Base-by-base conservation (phyloP, 2,888 invertebrate species). In the Ischnus inquisitorius region DNA sequence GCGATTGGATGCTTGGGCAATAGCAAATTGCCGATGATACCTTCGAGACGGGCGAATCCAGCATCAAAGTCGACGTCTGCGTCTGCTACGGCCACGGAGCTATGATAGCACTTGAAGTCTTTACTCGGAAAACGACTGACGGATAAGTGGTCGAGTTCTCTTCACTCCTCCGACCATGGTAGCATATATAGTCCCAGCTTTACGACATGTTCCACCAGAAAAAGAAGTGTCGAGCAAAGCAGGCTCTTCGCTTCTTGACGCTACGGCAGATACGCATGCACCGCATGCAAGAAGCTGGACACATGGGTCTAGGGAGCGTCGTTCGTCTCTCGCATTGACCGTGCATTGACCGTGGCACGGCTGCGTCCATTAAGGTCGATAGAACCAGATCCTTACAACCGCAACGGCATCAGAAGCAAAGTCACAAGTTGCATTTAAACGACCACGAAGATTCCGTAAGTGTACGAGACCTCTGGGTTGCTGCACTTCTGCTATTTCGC, bases 361-460 rank as follows among this genome's bases (percentile, higher is more conserved):
- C 34, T 34, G 51, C 69, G 2, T 69, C 69, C 81, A 81, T 81
- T 81, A 76, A 81, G 76, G 54, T 81, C 76, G 75, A 81, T 81
- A 81, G 76, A 81, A 81, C 81, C 81, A 76, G 81, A 81, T 81
- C 76, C 69, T 64, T 25, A 8, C 28, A 51, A 5, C 43, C 25
- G 41, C n/a, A 72, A 57, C 67, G 74, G 68, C 74, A 68, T 39
- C 65, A 4, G 19, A 65, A 41, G 65, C 41, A 65, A 65, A 43
- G 41, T 16, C 65, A 16, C 34, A 16, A 62, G 62, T 16, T 22
- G 41, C 65, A 22, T 16, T 22, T 10, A 39, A 19, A 41, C 41
- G 19, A 39, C 19, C 8, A 14, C n/a, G 60, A 4, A 43, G 16
- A 65, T 6, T n/a, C 65, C 22, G 22, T 43, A 43, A 51, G 34